These are phyloP conservation scores for Amphipoea oculea DNA, from an alignment of 2,888 invertebrate species.

Conservation along the genomic window DNA sequence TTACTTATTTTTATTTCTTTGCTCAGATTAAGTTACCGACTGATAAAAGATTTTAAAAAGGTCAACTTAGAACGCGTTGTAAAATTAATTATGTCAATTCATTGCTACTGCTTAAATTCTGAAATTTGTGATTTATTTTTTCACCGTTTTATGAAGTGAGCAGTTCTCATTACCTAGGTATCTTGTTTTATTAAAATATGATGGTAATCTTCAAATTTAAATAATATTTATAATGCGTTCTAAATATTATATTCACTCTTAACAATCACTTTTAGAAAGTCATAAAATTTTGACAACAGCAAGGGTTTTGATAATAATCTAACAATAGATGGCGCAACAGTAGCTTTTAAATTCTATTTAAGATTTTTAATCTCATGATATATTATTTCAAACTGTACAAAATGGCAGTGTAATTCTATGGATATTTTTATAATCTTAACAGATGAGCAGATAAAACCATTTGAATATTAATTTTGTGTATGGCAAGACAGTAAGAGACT, in stretches of 20 bases:
- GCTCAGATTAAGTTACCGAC: not conserved
- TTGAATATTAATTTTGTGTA: not conserved
- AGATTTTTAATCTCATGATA: slow-evolving; percentile 32
- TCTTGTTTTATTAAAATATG: not conserved
- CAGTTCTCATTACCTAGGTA: not conserved
- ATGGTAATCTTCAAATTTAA: not conserved
- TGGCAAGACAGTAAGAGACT: not conserved
- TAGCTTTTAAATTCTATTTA: slow-evolving; percentile 26
- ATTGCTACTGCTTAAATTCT: not conserved
- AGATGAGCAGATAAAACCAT: not conserved
- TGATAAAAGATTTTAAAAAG: slow-evolving; percentile 5
- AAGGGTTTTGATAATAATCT: slow-evolving; percentile 31
- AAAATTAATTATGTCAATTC: not conserved
- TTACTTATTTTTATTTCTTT: not conserved
- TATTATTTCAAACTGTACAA: slow-evolving; percentile 36
- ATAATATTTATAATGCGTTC: slow-evolving; percentile 16
- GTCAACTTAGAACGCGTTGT: not conserved
- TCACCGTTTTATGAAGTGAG: not conserved
- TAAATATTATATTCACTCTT: slow-evolving; percentile 7
- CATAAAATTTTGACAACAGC: slow-evolving; percentile 20
- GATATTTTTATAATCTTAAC: not conserved
- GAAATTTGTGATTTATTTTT: not conserved
- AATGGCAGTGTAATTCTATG: slow-evolving; percentile 45
- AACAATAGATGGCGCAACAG: slow-evolving; percentile 36
- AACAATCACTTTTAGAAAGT: slow-evolving; percentile 39